Base-by-base conservation (phyloP, 2,797 vertebrate species). In the Melanotaenia trifasciata region DNA sequence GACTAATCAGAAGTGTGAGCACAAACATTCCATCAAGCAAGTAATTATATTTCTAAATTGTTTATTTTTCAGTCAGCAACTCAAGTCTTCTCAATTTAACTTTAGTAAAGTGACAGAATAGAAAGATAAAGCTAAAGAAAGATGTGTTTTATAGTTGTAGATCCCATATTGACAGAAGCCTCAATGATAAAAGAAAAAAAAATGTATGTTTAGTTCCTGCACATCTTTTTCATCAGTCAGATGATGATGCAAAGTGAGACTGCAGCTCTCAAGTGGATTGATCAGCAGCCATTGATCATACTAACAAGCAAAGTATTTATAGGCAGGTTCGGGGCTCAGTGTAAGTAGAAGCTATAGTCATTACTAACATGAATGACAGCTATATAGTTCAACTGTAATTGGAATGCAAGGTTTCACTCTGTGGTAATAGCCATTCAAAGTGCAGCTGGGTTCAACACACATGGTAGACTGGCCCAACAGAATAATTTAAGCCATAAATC, bases 401-500 rank as follows among this genome's bases (percentile, higher is more conserved):
- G 84, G 70, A 87, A 89, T 87, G 83, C 89, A 86, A 81, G 84
- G 81, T 78, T 91, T 86, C 82, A 66, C 85, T 85, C 76, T 66
- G 43, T 65, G 70, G 74, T 90, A 90, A 92, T 87, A 80, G 83
- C 86, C 80, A 73, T 77, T 84, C 74, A 77, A 85, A 89, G 84
- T 87, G 76, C 80, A 72, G 79, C 1, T 33, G 79, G 80, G 85
- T 86, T 86, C 82, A 83, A 76, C 76, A 72, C 74, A 68, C 1
- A 33, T 65, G 58, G 64, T 70, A 35, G 76, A 77, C 76, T 51
- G 80, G 70, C 83, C 85, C 86, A 66, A 79, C 76, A 76, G 75
- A 81, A 87, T 89, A 78, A 92, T 92, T 90, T 84, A 76, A 78
- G 74, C 76, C 74, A 89, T 92, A 89, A 93, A 92, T 92, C 91